These are phyloP conservation scores for Neolamprologus fasciatus DNA, from an alignment of 2,113 vertebrate genomes.

Conservation along the genomic window DNA sequence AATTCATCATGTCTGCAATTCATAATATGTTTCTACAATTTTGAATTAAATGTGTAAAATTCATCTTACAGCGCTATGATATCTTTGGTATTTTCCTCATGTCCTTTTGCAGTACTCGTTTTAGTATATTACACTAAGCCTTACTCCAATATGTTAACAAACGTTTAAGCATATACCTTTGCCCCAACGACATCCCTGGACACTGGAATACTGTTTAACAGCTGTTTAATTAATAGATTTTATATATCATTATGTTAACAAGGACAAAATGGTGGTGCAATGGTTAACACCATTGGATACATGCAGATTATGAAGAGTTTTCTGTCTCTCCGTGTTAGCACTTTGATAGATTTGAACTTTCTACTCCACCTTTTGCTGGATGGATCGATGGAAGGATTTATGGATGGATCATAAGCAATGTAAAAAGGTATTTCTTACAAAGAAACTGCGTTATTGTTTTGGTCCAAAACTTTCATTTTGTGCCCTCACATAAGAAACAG, in stretches of 20 bases:
- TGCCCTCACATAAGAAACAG: not conserved
- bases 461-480: not conserved
- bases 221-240: not conserved
- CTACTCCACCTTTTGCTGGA: not conserved
- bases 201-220: not conserved
- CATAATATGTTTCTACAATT: not conserved
- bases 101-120: not conserved
- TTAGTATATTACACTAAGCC: not conserved
- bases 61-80: not conserved
- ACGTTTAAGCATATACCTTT: not conserved
- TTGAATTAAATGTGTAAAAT: not conserved
- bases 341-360: not conserved
- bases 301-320: not conserved
- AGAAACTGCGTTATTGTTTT: not conserved
- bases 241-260: not conserved
- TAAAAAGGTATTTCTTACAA: not conserved
- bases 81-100: not conserved
- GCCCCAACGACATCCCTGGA: not conserved
- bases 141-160: not conserved
- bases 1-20: not conserved
- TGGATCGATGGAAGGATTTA: not conserved
- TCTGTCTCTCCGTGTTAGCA: not conserved
- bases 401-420: not conserved
- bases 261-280: not conserved
- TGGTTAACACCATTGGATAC: rapidly evolving